phyloP scores from a whole-genome alignment of 2,797 vertebrate genomes.

The Valencia hispanica region DNA sequence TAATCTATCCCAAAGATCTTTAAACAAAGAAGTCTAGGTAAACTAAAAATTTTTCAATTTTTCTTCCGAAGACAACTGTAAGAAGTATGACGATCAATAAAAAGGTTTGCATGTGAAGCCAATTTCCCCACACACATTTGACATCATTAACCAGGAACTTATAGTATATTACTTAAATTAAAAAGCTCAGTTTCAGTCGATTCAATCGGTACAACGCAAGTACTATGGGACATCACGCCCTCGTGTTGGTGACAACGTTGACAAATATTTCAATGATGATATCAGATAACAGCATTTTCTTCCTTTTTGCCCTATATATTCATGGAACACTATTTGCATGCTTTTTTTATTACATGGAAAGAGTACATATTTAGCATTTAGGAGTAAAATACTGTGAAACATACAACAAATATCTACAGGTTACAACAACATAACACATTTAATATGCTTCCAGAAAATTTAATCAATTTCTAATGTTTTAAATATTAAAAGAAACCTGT shows the following conservation, averaged over 20 bases:
- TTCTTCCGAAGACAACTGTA: constrained; percentile 17
- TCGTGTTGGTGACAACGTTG: neutral
- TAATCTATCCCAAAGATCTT: constrained; percentile 21
- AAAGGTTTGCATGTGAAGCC: neutral
- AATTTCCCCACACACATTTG: neutral
- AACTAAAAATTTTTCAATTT: constrained; percentile 41
- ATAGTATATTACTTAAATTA: neutral
- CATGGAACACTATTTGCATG: no score
- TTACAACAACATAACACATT: neutral
- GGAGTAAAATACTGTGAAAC: neutral
- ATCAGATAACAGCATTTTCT: neutral
- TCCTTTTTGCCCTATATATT: no score
- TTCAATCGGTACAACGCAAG: no score
- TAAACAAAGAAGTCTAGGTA: constrained; percentile 29
- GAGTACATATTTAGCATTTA: neutral
- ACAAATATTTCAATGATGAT: neutral
- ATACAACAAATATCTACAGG: neutral
- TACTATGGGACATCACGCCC: no score
- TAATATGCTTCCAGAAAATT: neutral
- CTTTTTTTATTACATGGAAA: no score
- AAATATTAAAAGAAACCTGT: neutral
- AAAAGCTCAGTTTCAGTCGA: no score
- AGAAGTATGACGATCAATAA: constrained; percentile 2
- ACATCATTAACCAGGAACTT: constrained; percentile 10
- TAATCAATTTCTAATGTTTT: neutral